Evolutionary conservation across 2,888 invertebrate genomes (phyloP).

Genomic region (Fragum fragum): DNA sequence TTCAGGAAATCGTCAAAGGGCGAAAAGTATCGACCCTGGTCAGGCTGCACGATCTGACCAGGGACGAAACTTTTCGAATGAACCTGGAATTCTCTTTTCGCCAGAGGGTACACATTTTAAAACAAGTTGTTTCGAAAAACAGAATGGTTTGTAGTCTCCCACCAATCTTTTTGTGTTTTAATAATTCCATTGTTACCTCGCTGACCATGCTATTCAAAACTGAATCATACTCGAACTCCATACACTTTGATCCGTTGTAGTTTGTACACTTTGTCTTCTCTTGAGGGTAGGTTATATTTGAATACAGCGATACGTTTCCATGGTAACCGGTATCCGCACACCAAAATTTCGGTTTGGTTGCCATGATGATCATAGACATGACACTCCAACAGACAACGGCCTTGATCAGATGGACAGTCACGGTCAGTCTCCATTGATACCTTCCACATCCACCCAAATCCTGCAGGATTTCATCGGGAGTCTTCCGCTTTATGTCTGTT

Average conservation of each 20-base stretch:
- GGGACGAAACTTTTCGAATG: no score
- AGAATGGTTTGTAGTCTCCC: no score
- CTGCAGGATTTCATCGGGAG: conserved; percentile 51
- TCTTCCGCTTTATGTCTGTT: conserved; percentile 7
- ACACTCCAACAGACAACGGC: conserved; percentile 45
- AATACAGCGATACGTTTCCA: neutral
- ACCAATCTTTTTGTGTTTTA: no score
- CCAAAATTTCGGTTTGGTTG: conserved; percentile 42
- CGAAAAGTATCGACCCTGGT: no score
- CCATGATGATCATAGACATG: conserved; percentile 33
- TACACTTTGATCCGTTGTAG: conserved; percentile 20
- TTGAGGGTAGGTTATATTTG: conserved; percentile 20
- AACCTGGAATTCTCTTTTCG: no score
- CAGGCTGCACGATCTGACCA: no score
- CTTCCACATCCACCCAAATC: conserved; percentile 57
- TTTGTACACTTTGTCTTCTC: conserved; percentile 46
- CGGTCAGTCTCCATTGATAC: conserved; percentile 43
- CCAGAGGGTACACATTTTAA: no score
- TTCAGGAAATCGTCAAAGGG: no score
- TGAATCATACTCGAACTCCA: neutral
- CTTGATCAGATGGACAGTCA: conserved; percentile 45
- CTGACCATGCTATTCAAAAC: conserved; percentile 14
- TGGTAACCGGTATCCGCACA: conserved; percentile 38
- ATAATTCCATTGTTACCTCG: conserved; percentile 28
- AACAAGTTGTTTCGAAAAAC: no score